These are phyloP conservation scores for Pyrrhia umbra DNA, from an alignment of 2,888 invertebrate species.

Conservation along the genomic window DNA sequence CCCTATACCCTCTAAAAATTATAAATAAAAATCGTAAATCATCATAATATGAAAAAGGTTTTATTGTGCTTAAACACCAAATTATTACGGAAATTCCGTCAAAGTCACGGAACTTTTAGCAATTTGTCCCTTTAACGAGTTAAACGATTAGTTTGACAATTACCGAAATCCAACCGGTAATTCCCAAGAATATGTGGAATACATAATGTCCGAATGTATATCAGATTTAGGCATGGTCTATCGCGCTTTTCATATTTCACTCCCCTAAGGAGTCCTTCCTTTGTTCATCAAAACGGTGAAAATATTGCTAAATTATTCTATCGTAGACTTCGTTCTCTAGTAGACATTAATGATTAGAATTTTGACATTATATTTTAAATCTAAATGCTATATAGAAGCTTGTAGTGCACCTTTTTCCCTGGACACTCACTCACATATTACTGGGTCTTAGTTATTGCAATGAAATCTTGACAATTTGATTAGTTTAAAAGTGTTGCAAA, in stretches of 20 bases:
- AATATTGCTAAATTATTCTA: conserved; percentile 7
- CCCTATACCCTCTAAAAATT: too few relatives aligned
- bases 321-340: too few relatives aligned
- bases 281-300: conserved; percentile 7
- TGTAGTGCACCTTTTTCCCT: too few relatives aligned
- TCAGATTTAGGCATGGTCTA: conserved; percentile 10
- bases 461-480: not conserved
- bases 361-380: too few relatives aligned
- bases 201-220: conserved; percentile 14
- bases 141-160: not conserved
- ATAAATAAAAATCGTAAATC: too few relatives aligned
- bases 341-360: too few relatives aligned
- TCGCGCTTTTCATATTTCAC: conserved; percentile 16
- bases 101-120: not conserved
- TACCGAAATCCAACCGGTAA: not conserved
- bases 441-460: not conserved
- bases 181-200: conserved; percentile 1
- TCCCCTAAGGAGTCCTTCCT: not conserved
- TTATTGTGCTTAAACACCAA: not conserved
- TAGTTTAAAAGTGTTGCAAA: not conserved
- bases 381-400: too few relatives aligned
- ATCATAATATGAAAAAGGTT: too few relatives aligned
- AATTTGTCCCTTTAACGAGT: not conserved
- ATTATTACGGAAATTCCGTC: not conserved
- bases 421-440: too few relatives aligned